Percentiles rank a stretch among this genome's conserved stretches.
phyloP scores from a whole-genome alignment of 2,797 vertebrate genomes.

The Erpetoichthys calabaricus region DNA sequence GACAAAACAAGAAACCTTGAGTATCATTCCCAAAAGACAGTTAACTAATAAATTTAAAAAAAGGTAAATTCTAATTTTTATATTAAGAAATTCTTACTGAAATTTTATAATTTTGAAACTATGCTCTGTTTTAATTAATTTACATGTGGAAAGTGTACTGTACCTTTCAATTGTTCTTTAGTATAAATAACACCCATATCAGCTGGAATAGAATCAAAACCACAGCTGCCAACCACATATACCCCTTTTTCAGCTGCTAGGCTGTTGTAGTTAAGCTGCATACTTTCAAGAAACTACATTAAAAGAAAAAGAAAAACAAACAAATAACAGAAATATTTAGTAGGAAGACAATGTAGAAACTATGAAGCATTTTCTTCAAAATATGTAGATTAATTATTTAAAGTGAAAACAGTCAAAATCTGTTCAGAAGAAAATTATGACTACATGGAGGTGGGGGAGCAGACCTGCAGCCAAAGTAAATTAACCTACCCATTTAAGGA shows the following conservation, averaged over 20 bases:
- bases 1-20: neutral
- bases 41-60: slow-evolving; percentile 1
- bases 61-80: slow-evolving; percentile 6
- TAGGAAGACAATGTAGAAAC: neutral
- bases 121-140: too few species aligned
- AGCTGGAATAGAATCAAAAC: slow-evolving; percentile 90
- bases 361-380: too few species aligned
- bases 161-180: slow-evolving; percentile 78
- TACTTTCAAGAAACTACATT: slow-evolving; percentile 77
- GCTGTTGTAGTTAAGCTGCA: slow-evolving; percentile 70
- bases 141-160: slow-evolving; percentile 1
- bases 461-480: too few species aligned
- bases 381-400: too few species aligned
- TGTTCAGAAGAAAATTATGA: too few species aligned
- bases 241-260: slow-evolving; percentile 74
- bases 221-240: slow-evolving; percentile 83
- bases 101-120: neutral
- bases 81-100: slow-evolving; percentile 8
- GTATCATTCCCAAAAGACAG: neutral
- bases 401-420: too few species aligned
- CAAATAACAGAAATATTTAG: slow-evolving; percentile 1
- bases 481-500: too few species aligned
- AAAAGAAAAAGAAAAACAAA: slow-evolving; percentile 17
- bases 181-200: slow-evolving; percentile 91
- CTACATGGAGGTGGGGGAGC: too few species aligned